A percentile compares a stretch with the other conserved stretches of the same genome.
Conservation (phyloP, 2,888 invertebrate species). For the Tanaodytes sp. region DNA sequence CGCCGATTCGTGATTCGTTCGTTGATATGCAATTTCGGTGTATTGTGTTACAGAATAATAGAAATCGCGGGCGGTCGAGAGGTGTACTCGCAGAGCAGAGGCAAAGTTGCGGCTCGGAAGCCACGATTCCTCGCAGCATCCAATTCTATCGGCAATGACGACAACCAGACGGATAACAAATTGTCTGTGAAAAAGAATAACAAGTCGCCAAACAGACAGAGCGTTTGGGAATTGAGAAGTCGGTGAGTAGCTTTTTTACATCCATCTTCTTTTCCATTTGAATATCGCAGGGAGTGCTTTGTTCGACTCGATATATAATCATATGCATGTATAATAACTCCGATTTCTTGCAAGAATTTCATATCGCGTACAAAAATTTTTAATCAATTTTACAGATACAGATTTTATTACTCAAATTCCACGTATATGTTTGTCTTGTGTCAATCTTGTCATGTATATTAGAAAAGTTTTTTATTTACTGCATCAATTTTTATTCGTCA, state of each 20-base stretch:
- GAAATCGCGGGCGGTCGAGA: constrained; percentile 88
- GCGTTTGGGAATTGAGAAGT: constrained; percentile 77
- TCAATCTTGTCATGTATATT: too few relatives aligned
- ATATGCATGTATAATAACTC: too few relatives aligned
- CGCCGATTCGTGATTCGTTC: neutral
- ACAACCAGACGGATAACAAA: constrained; percentile 70
- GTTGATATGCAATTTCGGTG: neutral
- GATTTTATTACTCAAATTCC: too few relatives aligned
- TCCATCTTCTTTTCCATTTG: too few relatives aligned
- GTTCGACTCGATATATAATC: too few relatives aligned
- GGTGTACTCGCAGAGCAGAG: constrained; percentile 86
- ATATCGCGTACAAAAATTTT: too few relatives aligned
- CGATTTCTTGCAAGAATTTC: too few relatives aligned
- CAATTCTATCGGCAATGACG: constrained; percentile 70
- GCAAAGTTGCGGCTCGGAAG: constrained; percentile 82
- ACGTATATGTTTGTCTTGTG: too few relatives aligned
- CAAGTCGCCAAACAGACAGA: constrained; percentile 75
- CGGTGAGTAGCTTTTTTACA: constrained; percentile 67
- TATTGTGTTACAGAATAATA: constrained; percentile 76
- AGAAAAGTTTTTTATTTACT: too few relatives aligned
- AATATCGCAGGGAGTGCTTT: too few relatives aligned
- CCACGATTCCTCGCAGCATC: constrained; percentile 75
- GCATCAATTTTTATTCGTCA: too few relatives aligned
- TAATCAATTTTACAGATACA: too few relatives aligned
- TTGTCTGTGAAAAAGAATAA: constrained; percentile 72